phyloP scores from a whole-genome alignment of 1,140 invertebrate genomes.

The Diachasma alloeum region DNA sequence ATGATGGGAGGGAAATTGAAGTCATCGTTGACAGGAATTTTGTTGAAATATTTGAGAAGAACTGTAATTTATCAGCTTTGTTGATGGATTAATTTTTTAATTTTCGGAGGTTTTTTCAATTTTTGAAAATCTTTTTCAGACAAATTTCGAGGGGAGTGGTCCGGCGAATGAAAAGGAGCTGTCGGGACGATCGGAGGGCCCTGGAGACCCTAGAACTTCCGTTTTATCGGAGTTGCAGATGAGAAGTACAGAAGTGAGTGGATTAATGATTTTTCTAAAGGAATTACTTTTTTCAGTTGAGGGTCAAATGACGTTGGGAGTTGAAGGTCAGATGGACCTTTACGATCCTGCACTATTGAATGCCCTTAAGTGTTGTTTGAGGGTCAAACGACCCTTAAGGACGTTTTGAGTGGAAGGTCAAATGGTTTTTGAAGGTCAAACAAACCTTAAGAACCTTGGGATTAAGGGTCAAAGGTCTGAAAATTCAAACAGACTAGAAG shows the following conservation, averaged over 20 bases:
- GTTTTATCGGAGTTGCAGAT: slow-evolving; percentile 55
- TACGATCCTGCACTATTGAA: neutral
- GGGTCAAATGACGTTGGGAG: too few relatives aligned
- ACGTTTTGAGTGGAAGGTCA: too few relatives aligned
- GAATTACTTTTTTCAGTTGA: too few relatives aligned
- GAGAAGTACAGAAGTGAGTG: slow-evolving; percentile 58
- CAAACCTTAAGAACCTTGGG: too few relatives aligned
- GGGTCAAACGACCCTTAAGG: too few relatives aligned
- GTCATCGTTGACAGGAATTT: neutral
- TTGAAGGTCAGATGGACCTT: too few relatives aligned
- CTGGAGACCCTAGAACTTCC: slow-evolving; percentile 47
- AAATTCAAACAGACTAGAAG: too few relatives aligned
- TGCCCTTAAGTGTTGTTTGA: too few relatives aligned
- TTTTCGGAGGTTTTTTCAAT: neutral
- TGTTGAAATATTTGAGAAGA: neutral
- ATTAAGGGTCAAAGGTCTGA: too few relatives aligned
- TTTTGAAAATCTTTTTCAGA: slow-evolving; percentile 38
- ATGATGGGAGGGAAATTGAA: slow-evolving; percentile 18
- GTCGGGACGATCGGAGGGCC: slow-evolving; percentile 32
- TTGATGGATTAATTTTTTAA: neutral
- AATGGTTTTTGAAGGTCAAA: too few relatives aligned
- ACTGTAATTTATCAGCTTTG: neutral
- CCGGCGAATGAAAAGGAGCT: slow-evolving; percentile 50
- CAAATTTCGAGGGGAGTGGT: slow-evolving; percentile 41
- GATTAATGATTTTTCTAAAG: neutral